Evolutionary conservation across 2,888 invertebrate species (phyloP).

Genomic region (Rhamnusium bicolor): DNA sequence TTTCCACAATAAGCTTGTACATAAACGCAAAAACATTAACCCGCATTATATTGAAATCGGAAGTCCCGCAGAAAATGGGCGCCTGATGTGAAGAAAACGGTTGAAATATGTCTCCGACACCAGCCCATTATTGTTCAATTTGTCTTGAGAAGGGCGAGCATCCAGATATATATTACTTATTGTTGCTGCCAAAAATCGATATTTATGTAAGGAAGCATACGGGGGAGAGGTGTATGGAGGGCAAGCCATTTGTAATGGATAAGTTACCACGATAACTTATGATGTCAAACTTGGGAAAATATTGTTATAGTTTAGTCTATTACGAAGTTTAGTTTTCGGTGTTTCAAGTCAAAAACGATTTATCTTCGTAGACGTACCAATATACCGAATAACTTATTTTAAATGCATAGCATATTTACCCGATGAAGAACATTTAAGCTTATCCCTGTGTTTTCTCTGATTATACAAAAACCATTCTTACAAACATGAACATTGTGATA

Average conservation of each 20-base stretch:
- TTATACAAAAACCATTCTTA: too few species aligned
- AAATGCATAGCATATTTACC: neutral
- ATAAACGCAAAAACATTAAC: conserved; percentile 36
- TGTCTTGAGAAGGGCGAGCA: conserved; percentile 50
- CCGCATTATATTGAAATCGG: conserved; percentile 37
- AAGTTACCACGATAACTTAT: conserved; percentile 34
- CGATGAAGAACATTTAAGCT: neutral
- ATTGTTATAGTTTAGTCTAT: conserved; percentile 38
- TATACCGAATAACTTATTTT: conserved; percentile 5
- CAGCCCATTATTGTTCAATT: conserved; percentile 55
- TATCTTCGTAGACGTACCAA: conserved; percentile 27
- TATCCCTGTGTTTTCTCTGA: neutral
- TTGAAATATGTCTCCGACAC: conserved; percentile 54
- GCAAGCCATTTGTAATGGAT: conserved; percentile 28
- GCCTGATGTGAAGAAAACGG: conserved; percentile 44
- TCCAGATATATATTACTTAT: conserved; percentile 41
- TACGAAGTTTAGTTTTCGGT: conserved; percentile 33
- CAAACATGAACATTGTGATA: too few species aligned
- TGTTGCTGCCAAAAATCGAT: conserved; percentile 44
- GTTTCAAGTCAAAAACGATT: conserved; percentile 29
- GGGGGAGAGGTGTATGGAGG: conserved; percentile 20
- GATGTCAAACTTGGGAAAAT: conserved; percentile 35
- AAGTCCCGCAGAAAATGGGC: conserved; percentile 34
- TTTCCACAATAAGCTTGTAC: conserved; percentile 27
- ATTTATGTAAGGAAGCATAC: conserved; percentile 38